Evolutionary conservation across 92 coral and sea anemone genomes (phyloP).

Genomic region (Porites divaricata): DNA sequence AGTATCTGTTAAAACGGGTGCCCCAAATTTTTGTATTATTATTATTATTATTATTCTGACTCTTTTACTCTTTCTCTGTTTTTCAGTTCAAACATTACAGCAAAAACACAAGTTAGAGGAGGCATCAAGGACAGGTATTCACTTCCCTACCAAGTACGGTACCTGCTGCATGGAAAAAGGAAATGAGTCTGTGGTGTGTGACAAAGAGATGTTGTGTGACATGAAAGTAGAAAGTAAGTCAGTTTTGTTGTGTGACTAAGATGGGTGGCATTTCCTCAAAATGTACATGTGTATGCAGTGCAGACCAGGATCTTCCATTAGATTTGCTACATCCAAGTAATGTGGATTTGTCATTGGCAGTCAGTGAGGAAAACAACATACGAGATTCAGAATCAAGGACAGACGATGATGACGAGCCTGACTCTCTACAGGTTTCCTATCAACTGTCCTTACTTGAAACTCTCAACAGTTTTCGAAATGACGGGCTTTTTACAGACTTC

Average conservation of each 20-base stretch:
- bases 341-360: conserved; percentile 12
- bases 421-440: conserved; percentile 4
- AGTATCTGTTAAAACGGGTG: too few species aligned
- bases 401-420: neutral
- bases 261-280: conserved; percentile 28
- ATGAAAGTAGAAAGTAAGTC: conserved; percentile 13
- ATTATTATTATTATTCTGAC: too few species aligned
- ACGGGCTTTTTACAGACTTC: conserved; percentile 43
- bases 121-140: neutral
- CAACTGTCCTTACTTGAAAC: conserved; percentile 34
- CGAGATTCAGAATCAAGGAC: neutral
- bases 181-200: neutral
- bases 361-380: conserved; percentile 8
- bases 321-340: conserved; percentile 1
- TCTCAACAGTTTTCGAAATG: conserved; percentile 24
- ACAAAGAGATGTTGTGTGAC: conserved; percentile 14
- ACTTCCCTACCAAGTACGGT: neutral
- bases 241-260: neutral
- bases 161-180: neutral
- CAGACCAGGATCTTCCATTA: conserved; percentile 15
- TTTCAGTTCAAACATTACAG: neutral
- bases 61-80: neutral
- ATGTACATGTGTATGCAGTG: conserved; percentile 15
- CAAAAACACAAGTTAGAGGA: neutral
- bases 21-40: too few species aligned